Base-by-base conservation (phyloP, 2,888 invertebrate genomes). In the Synergus umbraculus region DNA sequence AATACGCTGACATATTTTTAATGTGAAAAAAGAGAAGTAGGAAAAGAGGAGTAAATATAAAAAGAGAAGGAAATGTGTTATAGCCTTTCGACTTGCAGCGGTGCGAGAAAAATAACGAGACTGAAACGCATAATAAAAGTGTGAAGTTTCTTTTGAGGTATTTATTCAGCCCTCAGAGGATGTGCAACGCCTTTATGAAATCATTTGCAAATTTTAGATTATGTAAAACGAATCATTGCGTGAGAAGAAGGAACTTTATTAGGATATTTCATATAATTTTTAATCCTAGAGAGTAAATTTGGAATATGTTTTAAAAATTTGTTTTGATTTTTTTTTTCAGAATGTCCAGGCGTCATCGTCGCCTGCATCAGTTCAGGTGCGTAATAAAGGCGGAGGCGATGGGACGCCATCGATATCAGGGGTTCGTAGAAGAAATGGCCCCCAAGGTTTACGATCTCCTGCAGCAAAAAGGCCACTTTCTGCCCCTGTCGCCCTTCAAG, bases 401-500 rank as follows among this genome's bases (percentile, higher is more conserved):
- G 90, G 88, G 67, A 86, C 88, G 13, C 86, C 88, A 66, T 88
- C 89, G 78, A 87, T 89, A 77, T 89, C 90, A 69, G 91, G 90
- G 60, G 88, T 89, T 4, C 83, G 86, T n/a, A 85, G 91, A 83
- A 87, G 90, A 85, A 93, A 93, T 81, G 91, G 92, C 4, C 92
- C 93, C 43, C 95, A 95, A 88, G 95, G 96, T 18, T 90, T 97
- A 66, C 94, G 96, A 81, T 96, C 97, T 9, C 98, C 98, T 0
- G 94, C 96, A 65, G 97, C 97, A 7, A 97, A 97, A 92, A 94
- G 98, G 83, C 96, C 96, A 80, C 94, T 95, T n/a, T 95, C 97
- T 65, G 96, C 97, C 1, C 96, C 97, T 9, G 97, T 98, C 10
- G 95, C 97, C 0, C 94, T 97, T 88, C 95, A 97, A 86, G 98